A percentile compares a stretch with the other conserved stretches of the same genome.
These are phyloP conservation scores for Acleris literana DNA, from an alignment of 2,888 invertebrate species.

Conservation along the genomic window DNA sequence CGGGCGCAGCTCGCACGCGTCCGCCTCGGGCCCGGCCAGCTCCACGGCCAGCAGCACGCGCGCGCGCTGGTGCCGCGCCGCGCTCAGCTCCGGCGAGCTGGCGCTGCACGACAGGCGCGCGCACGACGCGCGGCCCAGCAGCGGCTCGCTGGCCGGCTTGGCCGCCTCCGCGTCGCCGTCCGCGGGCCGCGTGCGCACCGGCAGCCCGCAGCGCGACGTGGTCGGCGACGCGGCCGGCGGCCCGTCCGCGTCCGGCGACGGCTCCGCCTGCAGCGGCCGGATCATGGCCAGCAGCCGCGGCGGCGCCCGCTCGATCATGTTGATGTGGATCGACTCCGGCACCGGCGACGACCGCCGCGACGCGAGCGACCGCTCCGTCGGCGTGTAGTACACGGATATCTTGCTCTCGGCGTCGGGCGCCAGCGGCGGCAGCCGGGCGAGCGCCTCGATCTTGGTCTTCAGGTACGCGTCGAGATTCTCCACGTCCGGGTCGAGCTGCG, in stretches of 20 bases:
- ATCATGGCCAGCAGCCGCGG: conserved; percentile 70
- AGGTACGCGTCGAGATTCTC: conserved; percentile 87
- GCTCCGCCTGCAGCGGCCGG: conserved; percentile 56
- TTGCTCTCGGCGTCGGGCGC: conserved; percentile 86
- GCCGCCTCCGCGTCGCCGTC: conserved; percentile 44
- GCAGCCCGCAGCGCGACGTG: conserved; percentile 48
- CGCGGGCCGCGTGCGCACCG: conserved; percentile 38
- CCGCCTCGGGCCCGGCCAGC: conserved; percentile 54
- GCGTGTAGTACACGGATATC: conserved; percentile 91
- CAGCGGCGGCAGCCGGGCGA: conserved; percentile 79
- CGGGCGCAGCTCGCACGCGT: conserved; percentile 56
- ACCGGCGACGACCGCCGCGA: conserved; percentile 75
- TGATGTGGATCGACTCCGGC: conserved; percentile 86
- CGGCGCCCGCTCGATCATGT: conserved; percentile 82
- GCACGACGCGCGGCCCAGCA: conserved; percentile 62
- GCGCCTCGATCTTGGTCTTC: conserved; percentile 86
- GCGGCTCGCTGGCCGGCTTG: conserved; percentile 74
- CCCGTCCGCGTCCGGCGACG: conserved; percentile 48
- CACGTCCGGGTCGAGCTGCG: conserved; percentile 87
- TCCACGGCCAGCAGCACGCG: conserved; percentile 59
- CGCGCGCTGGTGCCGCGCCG: conserved; percentile 52
- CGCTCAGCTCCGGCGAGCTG: conserved; percentile 75
- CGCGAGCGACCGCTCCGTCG: conserved; percentile 87
- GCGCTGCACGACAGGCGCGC: conserved; percentile 63
- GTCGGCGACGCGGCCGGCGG: conserved; percentile 49